Evolutionary conservation across 2,888 invertebrate species (phyloP).

Genomic region (Megastigmus dorsalis): DNA sequence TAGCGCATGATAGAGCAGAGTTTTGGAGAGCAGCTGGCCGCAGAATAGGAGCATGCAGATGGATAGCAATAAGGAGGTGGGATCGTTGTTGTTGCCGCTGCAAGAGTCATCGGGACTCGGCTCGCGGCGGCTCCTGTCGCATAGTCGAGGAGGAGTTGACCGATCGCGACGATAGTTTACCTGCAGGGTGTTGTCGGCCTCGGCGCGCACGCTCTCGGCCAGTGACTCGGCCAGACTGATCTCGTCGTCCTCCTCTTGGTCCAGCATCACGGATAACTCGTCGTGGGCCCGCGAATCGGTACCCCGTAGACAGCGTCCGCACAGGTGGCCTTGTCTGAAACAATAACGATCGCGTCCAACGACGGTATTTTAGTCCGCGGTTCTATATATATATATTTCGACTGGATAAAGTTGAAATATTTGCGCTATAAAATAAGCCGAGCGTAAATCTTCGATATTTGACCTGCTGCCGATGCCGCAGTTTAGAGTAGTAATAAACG

Average conservation of each 20-base stretch:
- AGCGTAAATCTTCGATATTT: too few species aligned
- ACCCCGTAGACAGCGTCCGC: slow-evolving; percentile 85
- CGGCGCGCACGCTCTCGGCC: slow-evolving; percentile 54
- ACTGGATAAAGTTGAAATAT: too few species aligned
- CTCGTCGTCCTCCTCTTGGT: slow-evolving; percentile 85
- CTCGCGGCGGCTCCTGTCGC: too few species aligned
- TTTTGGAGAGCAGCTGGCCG: slow-evolving; percentile 36
- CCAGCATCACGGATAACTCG: slow-evolving; percentile 81
- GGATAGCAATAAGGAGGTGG: too few species aligned
- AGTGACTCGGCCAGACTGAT: slow-evolving; percentile 78
- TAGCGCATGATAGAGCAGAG: slow-evolving; percentile 31
- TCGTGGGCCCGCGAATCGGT: slow-evolving; percentile 77
- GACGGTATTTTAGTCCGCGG: too few species aligned
- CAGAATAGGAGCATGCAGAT: slow-evolving; percentile 42
- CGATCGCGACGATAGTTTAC: slow-evolving; percentile 35
- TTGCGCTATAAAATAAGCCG: too few species aligned
- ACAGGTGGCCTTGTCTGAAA: slow-evolving; percentile 86
- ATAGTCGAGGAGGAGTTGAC: too few species aligned
- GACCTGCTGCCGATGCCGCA: too few species aligned
- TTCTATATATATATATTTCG: too few species aligned
- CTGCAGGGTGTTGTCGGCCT: slow-evolving; percentile 40
- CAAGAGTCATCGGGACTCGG: background rate
- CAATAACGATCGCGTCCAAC: too few species aligned
- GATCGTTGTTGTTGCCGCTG: too few species aligned
- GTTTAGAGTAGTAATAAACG: too few species aligned